A percentile compares a stretch with the other conserved stretches of the same genome.
Conservation (phyloP, 2,888 invertebrate genomes). For the Dynastes hyllus region DNA sequence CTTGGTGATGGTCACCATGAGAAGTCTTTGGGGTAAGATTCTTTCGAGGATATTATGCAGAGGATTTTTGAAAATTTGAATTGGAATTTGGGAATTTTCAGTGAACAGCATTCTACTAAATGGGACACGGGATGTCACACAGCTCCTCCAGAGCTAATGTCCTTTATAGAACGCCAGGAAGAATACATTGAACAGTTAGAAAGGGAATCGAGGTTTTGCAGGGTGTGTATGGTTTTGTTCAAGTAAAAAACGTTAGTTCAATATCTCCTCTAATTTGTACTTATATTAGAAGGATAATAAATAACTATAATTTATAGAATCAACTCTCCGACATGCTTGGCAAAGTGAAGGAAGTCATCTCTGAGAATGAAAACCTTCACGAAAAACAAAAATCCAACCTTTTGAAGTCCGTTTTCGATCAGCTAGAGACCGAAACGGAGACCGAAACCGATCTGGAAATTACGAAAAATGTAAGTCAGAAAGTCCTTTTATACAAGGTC, state of each 20-base stretch:
- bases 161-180: constrained; percentile 89
- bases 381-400: constrained; percentile 84
- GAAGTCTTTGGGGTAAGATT: constrained; percentile 27
- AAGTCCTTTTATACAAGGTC: too few species aligned
- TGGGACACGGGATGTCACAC: constrained; percentile 47
- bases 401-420: constrained; percentile 77
- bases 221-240: constrained; percentile 70
- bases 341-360: constrained; percentile 89
- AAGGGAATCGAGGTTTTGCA: constrained; percentile 88
- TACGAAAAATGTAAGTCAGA: constrained; percentile 28
- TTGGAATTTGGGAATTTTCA: background rate
- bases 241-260: background rate
- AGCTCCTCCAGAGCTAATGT: constrained; percentile 81
- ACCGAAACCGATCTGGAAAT: constrained; percentile 71
- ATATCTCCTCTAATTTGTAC: background rate
- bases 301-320: constrained; percentile 71
- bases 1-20: constrained; percentile 20
- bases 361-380: constrained; percentile 87
- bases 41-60: background rate
- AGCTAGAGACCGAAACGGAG: constrained; percentile 74
- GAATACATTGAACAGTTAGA: constrained; percentile 91
- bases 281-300: too few species aligned
- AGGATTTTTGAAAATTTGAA: background rate
- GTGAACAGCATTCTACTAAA: constrained; percentile 18
- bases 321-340: constrained; percentile 84